Evolutionary conservation across 1,140 invertebrate genomes (phyloP), one percentile per base, ranked within the genome.

Genomic region (Geopemphigus sp.): DNA sequence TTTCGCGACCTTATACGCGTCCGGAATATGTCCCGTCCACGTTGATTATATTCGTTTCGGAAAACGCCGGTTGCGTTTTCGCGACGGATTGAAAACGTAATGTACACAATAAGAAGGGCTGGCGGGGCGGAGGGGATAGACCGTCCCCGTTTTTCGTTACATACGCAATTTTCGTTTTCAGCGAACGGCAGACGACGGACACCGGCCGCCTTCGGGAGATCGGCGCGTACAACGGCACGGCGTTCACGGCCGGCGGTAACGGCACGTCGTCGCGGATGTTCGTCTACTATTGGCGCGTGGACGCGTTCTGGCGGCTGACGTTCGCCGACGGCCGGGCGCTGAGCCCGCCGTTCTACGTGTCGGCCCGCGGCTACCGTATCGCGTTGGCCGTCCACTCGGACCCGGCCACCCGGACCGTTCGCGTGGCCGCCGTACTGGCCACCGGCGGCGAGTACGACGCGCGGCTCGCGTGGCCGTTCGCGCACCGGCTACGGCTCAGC

Each of bases 261-360:
- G 39, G 66, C 19, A 2, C 26, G 11, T 17, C 26, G 29, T 17
- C 19, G 1, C 59, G 12, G 32, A 26, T n/a, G 26, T 76, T 76
- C 32, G 56, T 59, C 2, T 76, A 76, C 29, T 76, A 76, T 4
- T 76, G 73, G 73, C 53, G 54, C 11, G 53, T 76, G n/a, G 53
- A 57, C 19, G 39, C n/a, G 26, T 76, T 76, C n/a, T 76, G 73
- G 73, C 53, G 73, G 14, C 11, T 59, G 29, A 19, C 45, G 53
- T 76, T 76, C 56, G 14, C 24, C 14, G 56, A 59, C 54, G 53
- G 53, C 19, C 32, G 15, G 26, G 73, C 56, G 1, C 73, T n/a
- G 12, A 76, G 73, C 22, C 29, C 73, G 15, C 56, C 53, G 32
- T 76, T 76, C 45, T 76, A 76, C 32, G 54, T 76, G 53, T 76